phyloP scores from a whole-genome alignment of 2,888 invertebrate species.

The Standfussiana lucernea region DNA sequence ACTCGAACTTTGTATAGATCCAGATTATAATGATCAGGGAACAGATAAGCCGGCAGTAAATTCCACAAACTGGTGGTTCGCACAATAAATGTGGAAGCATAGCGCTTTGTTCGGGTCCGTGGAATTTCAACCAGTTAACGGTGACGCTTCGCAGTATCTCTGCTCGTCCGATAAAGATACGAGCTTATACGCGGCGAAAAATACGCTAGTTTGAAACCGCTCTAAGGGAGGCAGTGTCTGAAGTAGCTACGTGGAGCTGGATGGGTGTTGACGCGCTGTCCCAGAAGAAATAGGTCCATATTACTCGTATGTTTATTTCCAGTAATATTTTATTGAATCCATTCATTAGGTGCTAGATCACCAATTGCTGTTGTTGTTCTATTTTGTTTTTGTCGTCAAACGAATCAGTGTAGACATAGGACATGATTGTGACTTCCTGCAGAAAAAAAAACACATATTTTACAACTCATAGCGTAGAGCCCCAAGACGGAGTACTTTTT shows the following conservation, averaged over 20 bases:
- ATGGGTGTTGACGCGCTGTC: not conserved
- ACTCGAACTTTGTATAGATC: too few species aligned
- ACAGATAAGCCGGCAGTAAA: too few species aligned
- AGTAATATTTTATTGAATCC: constrained; percentile 5
- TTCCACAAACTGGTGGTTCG: too few species aligned
- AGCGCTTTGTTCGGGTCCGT: not conserved
- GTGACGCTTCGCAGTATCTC: not conserved
- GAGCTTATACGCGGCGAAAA: not conserved
- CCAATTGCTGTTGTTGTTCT: constrained; percentile 9
- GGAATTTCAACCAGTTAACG: not conserved
- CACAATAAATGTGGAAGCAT: too few species aligned
- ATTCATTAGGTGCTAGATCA: not conserved
- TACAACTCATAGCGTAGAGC: not conserved
- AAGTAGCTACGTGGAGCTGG: not conserved
- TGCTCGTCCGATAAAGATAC: not conserved
- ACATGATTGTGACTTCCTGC: constrained; percentile 83
- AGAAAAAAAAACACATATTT: constrained; percentile 20
- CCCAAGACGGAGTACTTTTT: not conserved
- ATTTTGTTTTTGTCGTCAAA: constrained; percentile 71
- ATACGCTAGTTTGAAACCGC: not conserved
- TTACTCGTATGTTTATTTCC: not conserved
- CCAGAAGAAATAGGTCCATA: not conserved
- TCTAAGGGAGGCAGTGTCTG: not conserved
- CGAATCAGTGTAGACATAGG: constrained; percentile 81
- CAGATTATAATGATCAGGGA: too few species aligned